Conservation (phyloP, 2,113 vertebrate genomes). For the Baryphthengus martii region DNA sequence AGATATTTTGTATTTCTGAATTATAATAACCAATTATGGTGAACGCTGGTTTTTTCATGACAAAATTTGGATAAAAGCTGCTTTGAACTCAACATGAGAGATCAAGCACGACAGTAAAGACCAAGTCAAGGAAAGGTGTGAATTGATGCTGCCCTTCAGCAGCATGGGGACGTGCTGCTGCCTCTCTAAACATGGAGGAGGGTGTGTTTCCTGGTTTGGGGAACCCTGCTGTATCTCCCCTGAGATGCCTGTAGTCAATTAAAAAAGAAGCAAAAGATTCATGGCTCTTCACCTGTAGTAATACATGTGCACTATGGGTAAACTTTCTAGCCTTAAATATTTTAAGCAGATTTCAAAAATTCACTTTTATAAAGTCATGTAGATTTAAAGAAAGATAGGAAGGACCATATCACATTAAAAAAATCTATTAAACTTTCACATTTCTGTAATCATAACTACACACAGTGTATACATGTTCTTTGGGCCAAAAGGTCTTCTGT, state of each 20-base stretch:
- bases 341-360: neutral
- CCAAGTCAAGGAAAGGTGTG: neutral
- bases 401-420: neutral
- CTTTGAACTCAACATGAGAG: neutral
- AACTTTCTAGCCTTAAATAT: neutral
- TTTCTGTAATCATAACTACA: neutral
- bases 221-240: neutral
- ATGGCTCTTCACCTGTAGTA: neutral
- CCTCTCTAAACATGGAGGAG: neutral
- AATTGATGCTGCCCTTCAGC: fast-evolving
- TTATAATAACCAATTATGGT: conserved; percentile 15
- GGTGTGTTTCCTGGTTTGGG: neutral
- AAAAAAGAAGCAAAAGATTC: neutral
- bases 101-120: neutral
- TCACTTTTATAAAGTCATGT: neutral
- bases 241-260: neutral
- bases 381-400: neutral
- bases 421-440: neutral
- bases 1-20: conserved; percentile 41
- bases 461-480: neutral
- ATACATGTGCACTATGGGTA: fast-evolving
- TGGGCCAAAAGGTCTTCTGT: neutral
- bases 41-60: neutral
- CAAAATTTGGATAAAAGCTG: neutral
- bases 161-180: neutral